Conservation (phyloP, 2,113 vertebrate genomes). For the Kryptolebias marmoratus region DNA sequence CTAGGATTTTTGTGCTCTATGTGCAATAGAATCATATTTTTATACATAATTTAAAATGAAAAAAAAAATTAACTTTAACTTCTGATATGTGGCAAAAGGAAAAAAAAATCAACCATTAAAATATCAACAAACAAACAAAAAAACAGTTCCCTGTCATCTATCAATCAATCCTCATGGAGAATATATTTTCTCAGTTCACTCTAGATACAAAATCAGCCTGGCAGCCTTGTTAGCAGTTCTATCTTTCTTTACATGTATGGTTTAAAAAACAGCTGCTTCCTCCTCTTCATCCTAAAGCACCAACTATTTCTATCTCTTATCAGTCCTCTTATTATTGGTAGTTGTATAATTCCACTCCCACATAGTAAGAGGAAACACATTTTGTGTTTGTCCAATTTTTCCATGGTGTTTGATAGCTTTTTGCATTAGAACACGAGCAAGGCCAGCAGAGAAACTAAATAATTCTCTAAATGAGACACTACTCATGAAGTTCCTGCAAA, state of each 20-base stretch:
- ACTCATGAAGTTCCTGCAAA: too few relatives aligned
- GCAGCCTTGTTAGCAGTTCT: slow-evolving; percentile 12
- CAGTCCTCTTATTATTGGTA: slow-evolving; percentile 17
- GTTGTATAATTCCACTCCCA: slow-evolving; percentile 31
- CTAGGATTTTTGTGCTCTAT: too few relatives aligned
- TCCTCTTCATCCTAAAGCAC: slow-evolving; percentile 23
- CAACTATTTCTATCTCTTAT: slow-evolving; percentile 18
- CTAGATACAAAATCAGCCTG: slow-evolving; percentile 3
- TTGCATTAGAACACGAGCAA: too few relatives aligned
- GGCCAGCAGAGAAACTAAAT: background rate
- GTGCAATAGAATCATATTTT: background rate
- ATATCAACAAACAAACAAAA: background rate
- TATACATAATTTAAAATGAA: background rate
- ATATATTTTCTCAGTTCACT: slow-evolving; percentile 2
- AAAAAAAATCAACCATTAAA: background rate
- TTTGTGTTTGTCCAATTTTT: background rate
- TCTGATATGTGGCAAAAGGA: background rate
- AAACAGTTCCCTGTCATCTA: background rate
- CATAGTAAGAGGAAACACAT: slow-evolving; percentile 2
- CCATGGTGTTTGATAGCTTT: background rate
- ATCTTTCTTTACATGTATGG: slow-evolving; percentile 2
- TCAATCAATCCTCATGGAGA: slow-evolving; percentile 6
- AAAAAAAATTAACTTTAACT: background rate
- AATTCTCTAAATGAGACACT: background rate
- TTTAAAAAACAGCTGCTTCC: slow-evolving; percentile 33